Base-by-base conservation (phyloP, 1,140 invertebrate genomes). In the Cyclina sinensis region DNA sequence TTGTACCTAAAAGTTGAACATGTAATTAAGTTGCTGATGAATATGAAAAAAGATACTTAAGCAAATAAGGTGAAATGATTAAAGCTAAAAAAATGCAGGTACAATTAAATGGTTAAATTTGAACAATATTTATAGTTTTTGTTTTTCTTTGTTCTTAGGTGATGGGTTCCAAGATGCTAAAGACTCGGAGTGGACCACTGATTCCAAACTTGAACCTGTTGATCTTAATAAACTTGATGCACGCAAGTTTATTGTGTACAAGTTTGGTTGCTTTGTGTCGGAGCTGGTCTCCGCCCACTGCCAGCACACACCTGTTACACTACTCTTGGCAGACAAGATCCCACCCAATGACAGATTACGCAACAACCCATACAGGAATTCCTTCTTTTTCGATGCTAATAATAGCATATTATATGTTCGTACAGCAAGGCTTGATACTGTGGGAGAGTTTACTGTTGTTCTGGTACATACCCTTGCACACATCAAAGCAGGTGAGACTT, bases 371-470 rank as follows among this genome's bases (percentile, higher is more conserved):
- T 95, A 94, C 88, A 88, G 94, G 54, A 95, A 95, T 90, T 94
- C 94, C 14, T 95, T 95, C 93, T 89, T 93, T 81, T 95, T 92
- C 73, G 94, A 95, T 89, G 94, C 93, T 81, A 95, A 92, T 86
- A 95, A 95, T 89, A 91, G 90, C 57, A 93, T 95, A 37, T 65
- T 95, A 89, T 95, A 95, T 85, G 68, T 95, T 48, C 83, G 94
- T 12, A 86, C 89, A 37, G 94, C 93, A 2, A 70, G 94, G 27
- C 90, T 95, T 32, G 94, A 94, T 35, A 91, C 90, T 12, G 94
- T 95, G 14, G 94, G 94, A 85, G 94, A 95, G 73, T 95, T 95
- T 82, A 84, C 94, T 37, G 90, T 94, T 16, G 93, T 95, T 2
- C 85, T 95, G 54, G 91, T 94, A 0, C 94, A 95, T 83, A 94